These are phyloP conservation scores for Pollenia griseotomentosa DNA, from an alignment of 2,888 invertebrate species.

Conservation along the genomic window DNA sequence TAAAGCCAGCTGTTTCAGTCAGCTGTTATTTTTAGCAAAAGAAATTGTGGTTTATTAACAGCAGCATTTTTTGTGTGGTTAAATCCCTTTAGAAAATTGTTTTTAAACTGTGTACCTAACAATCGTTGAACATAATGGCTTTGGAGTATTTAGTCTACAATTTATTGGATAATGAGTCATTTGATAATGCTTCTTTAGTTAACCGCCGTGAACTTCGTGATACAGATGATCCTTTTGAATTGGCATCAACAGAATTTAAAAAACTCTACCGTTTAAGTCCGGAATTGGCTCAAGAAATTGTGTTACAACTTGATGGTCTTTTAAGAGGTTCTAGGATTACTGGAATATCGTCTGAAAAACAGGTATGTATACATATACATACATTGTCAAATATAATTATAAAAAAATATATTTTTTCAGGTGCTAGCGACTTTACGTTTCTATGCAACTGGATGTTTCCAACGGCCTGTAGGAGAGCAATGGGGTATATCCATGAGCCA, in stretches of 20 bases:
- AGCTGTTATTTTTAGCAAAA: too few relatives aligned
- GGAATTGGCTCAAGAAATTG: slow-evolving; percentile 9
- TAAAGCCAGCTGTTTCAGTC: too few relatives aligned
- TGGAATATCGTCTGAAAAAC: slow-evolving; percentile 1
- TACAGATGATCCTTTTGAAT: slow-evolving; percentile 9
- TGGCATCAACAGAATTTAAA: slow-evolving; percentile 2
- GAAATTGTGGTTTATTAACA: too few relatives aligned
- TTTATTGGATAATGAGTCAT: too few relatives aligned
- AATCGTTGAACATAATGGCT: too few relatives aligned
- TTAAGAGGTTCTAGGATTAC: slow-evolving; percentile 9
- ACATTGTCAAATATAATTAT: too few relatives aligned
- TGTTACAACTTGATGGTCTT: neutral
- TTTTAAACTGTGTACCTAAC: too few relatives aligned
- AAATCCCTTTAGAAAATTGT: too few relatives aligned
- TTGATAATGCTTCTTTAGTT: too few relatives aligned
- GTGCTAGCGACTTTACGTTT: neutral
- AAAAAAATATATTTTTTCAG: too few relatives aligned
- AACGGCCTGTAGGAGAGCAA: slow-evolving; percentile 24
- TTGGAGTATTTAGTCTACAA: too few relatives aligned
- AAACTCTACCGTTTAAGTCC: slow-evolving; percentile 22
- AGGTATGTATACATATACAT: neutral
- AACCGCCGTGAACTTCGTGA: slow-evolving; percentile 19
- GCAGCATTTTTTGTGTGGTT: too few relatives aligned
- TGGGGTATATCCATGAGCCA: slow-evolving; percentile 27
- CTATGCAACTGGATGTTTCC: slow-evolving; percentile 28